Evolutionary conservation across 2,888 invertebrate genomes (phyloP).

Genomic region (Pelosia muscerda): DNA sequence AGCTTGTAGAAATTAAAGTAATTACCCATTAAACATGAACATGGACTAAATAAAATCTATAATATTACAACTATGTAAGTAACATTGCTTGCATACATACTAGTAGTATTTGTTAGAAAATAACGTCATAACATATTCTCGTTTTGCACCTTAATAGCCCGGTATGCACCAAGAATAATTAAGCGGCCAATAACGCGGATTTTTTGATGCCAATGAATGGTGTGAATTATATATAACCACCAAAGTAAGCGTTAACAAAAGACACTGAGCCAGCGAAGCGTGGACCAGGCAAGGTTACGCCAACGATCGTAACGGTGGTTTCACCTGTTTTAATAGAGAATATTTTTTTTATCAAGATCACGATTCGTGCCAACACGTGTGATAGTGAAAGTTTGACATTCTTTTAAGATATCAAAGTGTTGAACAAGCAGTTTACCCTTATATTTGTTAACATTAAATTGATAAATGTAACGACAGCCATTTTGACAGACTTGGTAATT

Average conservation of each 20-base stretch:
- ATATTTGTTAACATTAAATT: neutral
- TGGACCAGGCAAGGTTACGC: slow-evolving; percentile 67
- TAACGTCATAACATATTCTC: neutral
- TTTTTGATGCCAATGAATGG: slow-evolving; percentile 51
- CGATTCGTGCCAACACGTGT: slow-evolving; percentile 56
- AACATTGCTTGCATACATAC: neutral
- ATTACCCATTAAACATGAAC: no score
- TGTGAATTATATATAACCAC: slow-evolving; percentile 53
- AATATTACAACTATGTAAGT: neutral
- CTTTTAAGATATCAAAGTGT: slow-evolving; percentile 22
- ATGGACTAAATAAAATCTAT: no score
- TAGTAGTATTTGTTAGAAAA: neutral
- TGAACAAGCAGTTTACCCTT: slow-evolving; percentile 1
- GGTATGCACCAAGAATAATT: slow-evolving; percentile 31
- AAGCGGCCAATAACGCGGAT: slow-evolving; percentile 42
- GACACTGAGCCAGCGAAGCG: slow-evolving; percentile 63
- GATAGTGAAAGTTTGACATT: slow-evolving; percentile 67
- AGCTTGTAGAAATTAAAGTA: no score
- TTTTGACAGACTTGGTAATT: no score
- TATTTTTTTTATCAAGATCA: slow-evolving; percentile 56
- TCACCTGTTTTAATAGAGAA: slow-evolving; percentile 61
- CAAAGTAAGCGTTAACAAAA: slow-evolving; percentile 61
- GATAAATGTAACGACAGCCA: no score
- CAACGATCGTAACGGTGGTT: slow-evolving; percentile 59
- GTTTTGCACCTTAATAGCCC: neutral